Evolutionary conservation across 2,113 vertebrate species (phyloP), one percentile per base, ranked within the genome.

Genomic region (Semnornis frantzii): DNA sequence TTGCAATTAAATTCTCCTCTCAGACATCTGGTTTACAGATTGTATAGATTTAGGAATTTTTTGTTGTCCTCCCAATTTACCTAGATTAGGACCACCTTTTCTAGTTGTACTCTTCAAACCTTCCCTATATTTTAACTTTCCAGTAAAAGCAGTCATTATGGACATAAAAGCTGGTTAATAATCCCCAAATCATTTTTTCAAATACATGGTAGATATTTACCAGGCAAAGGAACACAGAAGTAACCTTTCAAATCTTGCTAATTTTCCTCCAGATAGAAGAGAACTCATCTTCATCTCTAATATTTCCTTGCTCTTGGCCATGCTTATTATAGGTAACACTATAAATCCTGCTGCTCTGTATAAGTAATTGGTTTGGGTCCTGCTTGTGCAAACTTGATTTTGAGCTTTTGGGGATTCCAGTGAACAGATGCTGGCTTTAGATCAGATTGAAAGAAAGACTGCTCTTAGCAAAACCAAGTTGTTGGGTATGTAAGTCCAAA

Each of bases 1-100:
- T 94, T 96, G 93, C 82, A 97, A 95, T 96, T 95, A 97, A 96
- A 96, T 97, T 94, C 69, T 42, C 73, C 44, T 95, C 76, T 90
- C 91, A 97, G 84, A 78, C 94, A 97, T 96, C 92, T 97, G 97
- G 91, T 93, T 97, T 97, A 95, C 82, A 93, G 83, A 89, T 96
- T 95, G 90, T 79, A 95, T 77, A 89, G 92, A 93, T 97, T 97
- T 94, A 73, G 28, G 93, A 94, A 95, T 96, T 97, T 96, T 68
- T 71, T 60, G 85, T 96, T 97, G 92, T 96, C 74, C 76, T 97
- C 88, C 68, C 73, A 93, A 75, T 96, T 95, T 96, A 96, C 82
- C 30, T 62, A 94, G 75, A 94, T 93, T 96, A 90, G 86, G 79
- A 83, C 75, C 63, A 79, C 63, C 85, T 96, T 97, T 97, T 87